Evolutionary conservation across 92 coral and sea anemone genomes (phyloP).

Genomic region (Diadumene lineata): DNA sequence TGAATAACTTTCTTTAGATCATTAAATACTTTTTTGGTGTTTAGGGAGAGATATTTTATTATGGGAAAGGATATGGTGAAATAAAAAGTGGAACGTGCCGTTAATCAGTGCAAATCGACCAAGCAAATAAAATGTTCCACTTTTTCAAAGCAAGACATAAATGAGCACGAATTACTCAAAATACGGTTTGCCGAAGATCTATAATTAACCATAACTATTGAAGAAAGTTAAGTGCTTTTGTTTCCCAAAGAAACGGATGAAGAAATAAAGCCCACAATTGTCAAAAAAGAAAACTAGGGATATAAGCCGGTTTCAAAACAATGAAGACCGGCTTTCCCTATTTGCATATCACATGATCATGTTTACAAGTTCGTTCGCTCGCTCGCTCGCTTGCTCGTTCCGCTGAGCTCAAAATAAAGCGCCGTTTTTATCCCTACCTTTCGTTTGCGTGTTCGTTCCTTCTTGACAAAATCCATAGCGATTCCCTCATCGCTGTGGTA

Average conservation of each 20-base stretch:
- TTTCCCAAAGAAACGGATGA: constrained; percentile 10
- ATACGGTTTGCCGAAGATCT: neutral
- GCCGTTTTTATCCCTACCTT: too few relatives aligned
- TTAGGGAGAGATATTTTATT: neutral
- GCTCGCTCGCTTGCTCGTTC: constrained; percentile 1
- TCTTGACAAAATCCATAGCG: constrained; percentile 68
- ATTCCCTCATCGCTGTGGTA: constrained; percentile 75
- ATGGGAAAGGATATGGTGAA: constrained; percentile 1
- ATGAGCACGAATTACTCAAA: neutral
- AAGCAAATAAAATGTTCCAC: neutral
- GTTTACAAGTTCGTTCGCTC: too few relatives aligned
- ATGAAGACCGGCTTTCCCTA: constrained; percentile 34
- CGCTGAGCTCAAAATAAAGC: neutral
- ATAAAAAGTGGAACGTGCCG: constrained; percentile 22
- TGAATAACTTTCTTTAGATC: neutral
- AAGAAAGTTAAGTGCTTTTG: neutral
- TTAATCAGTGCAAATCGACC: constrained; percentile 15
- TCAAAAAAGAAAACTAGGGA: neutral
- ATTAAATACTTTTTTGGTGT: neutral
- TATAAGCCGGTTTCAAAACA: constrained; percentile 34
- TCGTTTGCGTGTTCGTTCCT: constrained; percentile 74
- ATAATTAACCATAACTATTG: neutral
- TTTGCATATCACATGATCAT: constrained; percentile 53
- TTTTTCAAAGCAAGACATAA: neutral
- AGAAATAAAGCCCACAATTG: constrained; percentile 1